Evolutionary conservation across 2,797 vertebrate species (phyloP).

Genomic region (Aldrovandia affinis): DNA sequence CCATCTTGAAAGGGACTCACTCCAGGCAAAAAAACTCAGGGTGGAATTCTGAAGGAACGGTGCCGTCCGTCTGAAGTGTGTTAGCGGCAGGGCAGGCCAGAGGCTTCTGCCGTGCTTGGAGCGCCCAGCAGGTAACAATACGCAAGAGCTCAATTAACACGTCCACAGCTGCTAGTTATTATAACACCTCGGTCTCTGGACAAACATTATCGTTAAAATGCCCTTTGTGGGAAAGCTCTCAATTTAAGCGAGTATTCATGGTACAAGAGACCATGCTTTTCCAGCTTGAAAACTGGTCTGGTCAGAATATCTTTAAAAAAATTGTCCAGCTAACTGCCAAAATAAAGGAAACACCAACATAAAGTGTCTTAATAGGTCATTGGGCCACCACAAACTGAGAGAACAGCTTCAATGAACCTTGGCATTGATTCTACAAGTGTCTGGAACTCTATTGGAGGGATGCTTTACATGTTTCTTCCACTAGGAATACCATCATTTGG

Average conservation of each 20-base stretch:
- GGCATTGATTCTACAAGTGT: no score
- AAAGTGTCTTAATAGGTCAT: no score
- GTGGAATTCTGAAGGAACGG: not conserved
- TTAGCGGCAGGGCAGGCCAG: not conserved
- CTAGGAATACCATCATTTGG: no score
- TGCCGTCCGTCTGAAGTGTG: not conserved
- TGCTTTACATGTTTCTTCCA: no score
- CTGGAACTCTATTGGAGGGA: no score
- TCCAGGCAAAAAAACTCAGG: not conserved
- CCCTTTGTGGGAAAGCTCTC: slow-evolving; percentile 12
- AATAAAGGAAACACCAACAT: no score
- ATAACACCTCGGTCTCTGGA: slow-evolving; percentile 30
- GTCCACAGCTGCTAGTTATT: slow-evolving; percentile 38
- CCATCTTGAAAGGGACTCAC: not conserved
- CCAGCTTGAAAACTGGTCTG: not conserved
- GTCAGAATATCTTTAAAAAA: not conserved
- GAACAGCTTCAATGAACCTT: no score
- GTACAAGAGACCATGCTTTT: not conserved
- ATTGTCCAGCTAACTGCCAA: no score
- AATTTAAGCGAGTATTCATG: not conserved
- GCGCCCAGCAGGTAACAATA: not conserved
- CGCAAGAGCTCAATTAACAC: slow-evolving; percentile 28
- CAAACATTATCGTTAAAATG: slow-evolving; percentile 27
- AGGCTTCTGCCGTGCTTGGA: not conserved
- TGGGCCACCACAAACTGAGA: no score